Conservation (phyloP, 2,797 vertebrate species). For the Semotilus atromaculatus region DNA sequence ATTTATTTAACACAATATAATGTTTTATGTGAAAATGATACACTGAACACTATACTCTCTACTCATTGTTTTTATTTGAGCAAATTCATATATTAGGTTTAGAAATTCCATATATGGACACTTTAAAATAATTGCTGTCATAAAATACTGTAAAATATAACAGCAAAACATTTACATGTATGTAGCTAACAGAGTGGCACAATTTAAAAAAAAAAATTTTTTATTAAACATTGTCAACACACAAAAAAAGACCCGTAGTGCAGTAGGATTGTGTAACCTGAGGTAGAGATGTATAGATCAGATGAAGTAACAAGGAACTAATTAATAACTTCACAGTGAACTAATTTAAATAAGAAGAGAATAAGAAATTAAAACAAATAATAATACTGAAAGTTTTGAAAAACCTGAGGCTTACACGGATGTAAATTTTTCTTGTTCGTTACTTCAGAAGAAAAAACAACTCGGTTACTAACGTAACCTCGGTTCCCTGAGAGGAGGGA, state of each 20-base stretch:
- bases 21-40: conserved; percentile 8
- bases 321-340: neutral
- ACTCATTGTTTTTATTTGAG: neutral
- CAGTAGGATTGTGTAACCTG: conserved; percentile 1
- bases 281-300: neutral
- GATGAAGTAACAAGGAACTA: neutral
- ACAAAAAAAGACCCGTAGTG: neutral
- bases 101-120: neutral
- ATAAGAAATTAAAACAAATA: too few relatives aligned
- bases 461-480: too few relatives aligned
- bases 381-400: too few relatives aligned
- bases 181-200: neutral
- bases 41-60: conserved; percentile 2
- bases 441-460: too few relatives aligned
- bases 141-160: conserved; percentile 11
- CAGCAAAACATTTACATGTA: neutral
- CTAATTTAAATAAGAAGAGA: neutral
- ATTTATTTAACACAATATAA: neutral
- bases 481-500: too few relatives aligned
- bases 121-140: neutral
- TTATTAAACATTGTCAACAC: neutral
- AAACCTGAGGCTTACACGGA: too few relatives aligned
- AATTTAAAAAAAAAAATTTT: too few relatives aligned
- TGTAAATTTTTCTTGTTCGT: too few relatives aligned
- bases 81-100: neutral